These are phyloP conservation scores for Rhingia rostrata DNA, from an alignment of 2,888 invertebrate genomes.

Conservation along the genomic window DNA sequence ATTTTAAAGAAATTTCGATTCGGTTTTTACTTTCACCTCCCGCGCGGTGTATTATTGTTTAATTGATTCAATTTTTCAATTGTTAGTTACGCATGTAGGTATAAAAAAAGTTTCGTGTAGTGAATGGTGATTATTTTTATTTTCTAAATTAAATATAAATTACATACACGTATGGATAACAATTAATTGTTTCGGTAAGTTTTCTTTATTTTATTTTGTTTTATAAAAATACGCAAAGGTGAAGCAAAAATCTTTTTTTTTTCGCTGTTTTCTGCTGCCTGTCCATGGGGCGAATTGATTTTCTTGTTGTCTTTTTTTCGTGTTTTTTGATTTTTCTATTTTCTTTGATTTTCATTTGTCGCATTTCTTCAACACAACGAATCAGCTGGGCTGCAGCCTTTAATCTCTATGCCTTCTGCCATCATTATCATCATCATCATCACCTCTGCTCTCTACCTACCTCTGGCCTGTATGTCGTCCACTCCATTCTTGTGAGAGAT, in stretches of 20 bases:
- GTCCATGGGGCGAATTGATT: constrained; percentile 40
- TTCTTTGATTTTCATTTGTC: constrained; percentile 2
- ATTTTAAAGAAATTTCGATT: neutral
- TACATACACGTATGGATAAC: constrained; percentile 29
- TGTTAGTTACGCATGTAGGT: constrained; percentile 21
- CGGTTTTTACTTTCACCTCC: constrained; percentile 65
- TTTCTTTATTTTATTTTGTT: neutral
- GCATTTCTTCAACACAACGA: too few relatives aligned
- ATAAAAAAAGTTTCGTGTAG: neutral
- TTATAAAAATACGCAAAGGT: too few relatives aligned
- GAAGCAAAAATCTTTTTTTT: neutral
- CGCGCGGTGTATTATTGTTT: constrained; percentile 34
- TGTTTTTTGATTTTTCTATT: neutral
- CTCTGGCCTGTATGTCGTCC: neutral
- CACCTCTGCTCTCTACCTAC: too few relatives aligned
- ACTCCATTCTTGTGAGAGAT: neutral
- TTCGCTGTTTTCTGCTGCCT: neutral
- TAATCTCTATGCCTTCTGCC: too few relatives aligned
- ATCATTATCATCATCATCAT: neutral
- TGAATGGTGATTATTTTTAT: constrained; percentile 16
- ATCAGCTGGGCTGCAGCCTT: too few relatives aligned
- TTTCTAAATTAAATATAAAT: constrained; percentile 3
- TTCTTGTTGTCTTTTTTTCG: constrained; percentile 6
- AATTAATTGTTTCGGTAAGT: constrained; percentile 23
- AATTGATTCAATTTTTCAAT: constrained; percentile 21